Base-by-base conservation (phyloP, 2,888 invertebrate species). In the Zootermopsis nevadensis region DNA sequence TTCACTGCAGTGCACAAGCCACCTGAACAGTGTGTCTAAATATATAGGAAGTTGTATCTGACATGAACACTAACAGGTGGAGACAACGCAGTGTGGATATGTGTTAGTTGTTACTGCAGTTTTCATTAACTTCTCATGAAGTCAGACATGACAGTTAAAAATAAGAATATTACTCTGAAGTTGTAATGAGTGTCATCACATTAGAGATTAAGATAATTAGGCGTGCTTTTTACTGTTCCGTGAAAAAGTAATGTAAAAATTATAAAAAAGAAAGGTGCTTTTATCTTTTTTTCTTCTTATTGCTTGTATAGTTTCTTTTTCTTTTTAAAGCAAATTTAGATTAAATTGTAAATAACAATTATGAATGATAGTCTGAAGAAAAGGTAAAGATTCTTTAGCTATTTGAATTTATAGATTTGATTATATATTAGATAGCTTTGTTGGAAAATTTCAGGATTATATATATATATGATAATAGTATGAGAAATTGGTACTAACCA, bases 201-300 rank as follows among this genome's bases (percentile, higher is more conserved):
- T 67, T 83, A 83, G 81, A 66, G 38, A 76, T 80, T 53, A 79
- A 77, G 72, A 48, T 72, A 38, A 84, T 82, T 82, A 84, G 84
- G 81, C 83, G 77, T 85, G 83, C 82, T 81, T 85, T 85, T 83
- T 85, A 85, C 83, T 85, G 83, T 85, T 83, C 83, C 74, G 67
- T 82, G 80, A 83, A 83, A 81, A 84, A 81, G 55, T 83, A 83
- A 67, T 67, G 77, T 81, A 83, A 84, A 74, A 69, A 79, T 67
- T 67, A 84, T 55, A 76, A 84, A 83, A 84, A 85, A 82, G 77
- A 80, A 84, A 80, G 85, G 85, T 85, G 85, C 85, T 85, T 85
- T 82, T 81, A 84, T 82, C 82, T 79, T 82, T 60, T 79, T 82
- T 53, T 80, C 81, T 82, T 80, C 82, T 66, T 85, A 80, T 80